These are phyloP conservation scores for Valencia hispanica DNA, from an alignment of 2,797 vertebrate genomes.

Conservation along the genomic window DNA sequence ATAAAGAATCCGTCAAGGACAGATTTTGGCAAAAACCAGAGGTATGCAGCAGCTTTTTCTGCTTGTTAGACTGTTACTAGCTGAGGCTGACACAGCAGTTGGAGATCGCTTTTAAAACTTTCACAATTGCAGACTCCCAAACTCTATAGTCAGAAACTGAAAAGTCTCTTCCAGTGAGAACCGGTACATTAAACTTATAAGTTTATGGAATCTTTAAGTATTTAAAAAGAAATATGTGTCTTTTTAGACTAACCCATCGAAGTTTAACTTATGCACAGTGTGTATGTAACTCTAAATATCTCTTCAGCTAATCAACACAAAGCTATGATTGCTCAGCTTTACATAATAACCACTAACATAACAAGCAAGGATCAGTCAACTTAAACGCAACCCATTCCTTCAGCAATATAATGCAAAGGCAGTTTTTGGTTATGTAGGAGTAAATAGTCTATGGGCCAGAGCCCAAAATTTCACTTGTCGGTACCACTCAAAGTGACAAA, in stretches of 20 bases:
- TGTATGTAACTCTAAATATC: background rate
- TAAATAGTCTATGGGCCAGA: no score
- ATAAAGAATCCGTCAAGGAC: background rate
- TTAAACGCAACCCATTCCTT: background rate
- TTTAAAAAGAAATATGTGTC: background rate
- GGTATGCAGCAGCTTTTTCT: background rate
- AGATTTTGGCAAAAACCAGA: background rate
- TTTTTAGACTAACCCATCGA: background rate
- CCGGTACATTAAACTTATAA: no score
- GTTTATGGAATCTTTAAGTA: background rate
- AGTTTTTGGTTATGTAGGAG: background rate
- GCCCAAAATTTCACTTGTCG: no score
- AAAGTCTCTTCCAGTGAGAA: background rate
- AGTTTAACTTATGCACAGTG: background rate
- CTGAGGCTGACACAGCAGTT: constrained; percentile 1
- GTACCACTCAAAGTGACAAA: no score
- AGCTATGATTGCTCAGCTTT: background rate
- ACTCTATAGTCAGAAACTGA: background rate
- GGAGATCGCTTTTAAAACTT: background rate
- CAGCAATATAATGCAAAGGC: background rate
- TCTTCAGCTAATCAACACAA: background rate
- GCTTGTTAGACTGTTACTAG: background rate
- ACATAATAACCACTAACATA: background rate
- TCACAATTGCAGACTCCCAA: background rate
- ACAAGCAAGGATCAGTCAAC: background rate